Evolutionary conservation across 2,113 vertebrate species (phyloP), one percentile per base, ranked within the genome.

Genomic region (Ardeotis arabs): DNA sequence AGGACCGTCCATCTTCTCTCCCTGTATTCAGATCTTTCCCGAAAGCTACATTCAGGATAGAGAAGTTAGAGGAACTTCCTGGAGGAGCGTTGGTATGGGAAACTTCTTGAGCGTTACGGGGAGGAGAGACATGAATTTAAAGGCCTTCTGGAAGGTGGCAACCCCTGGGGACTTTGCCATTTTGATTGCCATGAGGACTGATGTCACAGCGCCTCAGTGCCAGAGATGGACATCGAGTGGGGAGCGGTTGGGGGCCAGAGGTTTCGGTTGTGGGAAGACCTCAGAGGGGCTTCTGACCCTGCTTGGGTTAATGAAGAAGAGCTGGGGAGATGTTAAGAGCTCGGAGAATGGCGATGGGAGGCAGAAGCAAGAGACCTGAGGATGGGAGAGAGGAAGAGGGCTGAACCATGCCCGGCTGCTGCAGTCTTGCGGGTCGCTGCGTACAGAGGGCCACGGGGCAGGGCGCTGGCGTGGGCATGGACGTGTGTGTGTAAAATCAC

Each of bases 21-120:
- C 15, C 7, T 29, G 22, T 62, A 6, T 52, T 86, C 18, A 69
- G 20, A 59, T 88, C 72, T 75, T 81, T 64, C 52, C 47, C 0
- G 0, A 94, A 93, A 94, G 88, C 31, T 6, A 0, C 2, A 14
- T 41, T 77, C 52, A 52, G 39, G n/a, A 20, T 15, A 63, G 50
- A 29, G 77, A 29, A 62, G 16, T 72, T 78, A 17, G 3, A 82
- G 74, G 93, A 91, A 27, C 60, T 44, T 93, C 33, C 50, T 10
- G 29, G 25, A 80, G 64, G 25, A 67, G 3, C 0, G 0, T 6
- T 52, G 44, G 0, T 0, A 11, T 49, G 25, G 53, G 39, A 35
- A 31, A 15, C 60, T 31, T 74, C 33, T 73, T 22, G 76, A 78
- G 31, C 5, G 2, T 47, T 35, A 6, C 0, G 2, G 62, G 68